Evolutionary conservation across 2,888 invertebrate genomes (phyloP), one percentile per base, ranked within the genome.

Genomic region (Baccha elongata): DNA sequence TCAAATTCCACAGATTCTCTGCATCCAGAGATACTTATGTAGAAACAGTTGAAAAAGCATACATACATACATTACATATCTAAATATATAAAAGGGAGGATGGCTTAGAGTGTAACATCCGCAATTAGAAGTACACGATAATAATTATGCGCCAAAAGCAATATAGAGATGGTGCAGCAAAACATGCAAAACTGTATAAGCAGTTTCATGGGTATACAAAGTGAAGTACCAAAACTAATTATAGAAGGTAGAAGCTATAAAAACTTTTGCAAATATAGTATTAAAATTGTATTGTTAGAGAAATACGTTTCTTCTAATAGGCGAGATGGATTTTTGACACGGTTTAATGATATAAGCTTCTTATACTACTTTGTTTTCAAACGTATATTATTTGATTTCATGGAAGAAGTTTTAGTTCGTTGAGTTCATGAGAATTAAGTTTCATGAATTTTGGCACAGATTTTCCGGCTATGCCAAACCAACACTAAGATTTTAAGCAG

Each of bases 121-220:
- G 80, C 80, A 81, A 81, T 81, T 81, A 81, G 75, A 80, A 74
- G 68, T 74, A 64, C 53, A 69, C 53, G 69, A 65, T 71, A 50
- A 65, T 81, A 75, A 75, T 75, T 81, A 81, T 75, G 64, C n/a
- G n/a, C 75, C 53, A 58, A 72, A 60, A 53, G 79, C 65, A 13
- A 52, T 26, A 52, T 19, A 58, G 44, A 64, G 35, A 35, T 46
- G 67, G 68, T n/a, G n/a, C 60, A 68, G 62, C 46, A 48, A 37
- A 74, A 74, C 68, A 74, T 64, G 67, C 67, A 35, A 71, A 76
- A 62, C 35, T 55, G 52, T 44, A 29, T 55, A 52, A 35, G 26
- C 4, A 15, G 32, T 21, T 37, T 48, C 15, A 35, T 21, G 50
- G 17, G 10, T 21, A 19, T 55, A 26, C 15, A 42, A 29, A 23